Percentiles rank a stretch among this genome's conserved stretches.
These are phyloP conservation scores for Cryptus viduatorius DNA, from an alignment of 2,888 invertebrate genomes.

Conservation along the genomic window DNA sequence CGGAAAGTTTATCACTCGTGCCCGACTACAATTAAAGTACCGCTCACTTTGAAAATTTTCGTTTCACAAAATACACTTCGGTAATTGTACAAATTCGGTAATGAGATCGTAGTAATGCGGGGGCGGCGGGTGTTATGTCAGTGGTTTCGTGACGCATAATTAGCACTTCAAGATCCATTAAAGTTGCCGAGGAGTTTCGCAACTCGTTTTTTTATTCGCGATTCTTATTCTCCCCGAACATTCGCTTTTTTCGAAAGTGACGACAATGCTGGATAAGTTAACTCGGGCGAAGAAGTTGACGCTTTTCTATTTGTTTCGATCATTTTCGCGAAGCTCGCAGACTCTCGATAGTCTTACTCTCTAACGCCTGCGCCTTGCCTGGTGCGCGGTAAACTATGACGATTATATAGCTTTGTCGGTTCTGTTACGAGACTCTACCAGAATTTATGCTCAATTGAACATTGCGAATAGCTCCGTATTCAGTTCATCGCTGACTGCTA, in stretches of 20 bases:
- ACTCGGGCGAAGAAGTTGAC: neutral
- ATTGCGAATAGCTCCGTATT: conserved; percentile 34
- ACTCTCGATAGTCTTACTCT: neutral
- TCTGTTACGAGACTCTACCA: neutral
- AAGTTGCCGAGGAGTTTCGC: neutral
- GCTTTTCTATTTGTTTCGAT: neutral
- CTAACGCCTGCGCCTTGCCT: neutral
- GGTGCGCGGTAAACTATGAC: neutral
- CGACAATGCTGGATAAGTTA: neutral
- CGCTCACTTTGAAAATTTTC: neutral
- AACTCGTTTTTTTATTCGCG: neutral
- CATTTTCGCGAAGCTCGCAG: neutral
- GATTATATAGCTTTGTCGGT: neutral
- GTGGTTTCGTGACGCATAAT: neutral
- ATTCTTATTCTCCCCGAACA: neutral
- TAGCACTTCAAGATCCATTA: neutral
- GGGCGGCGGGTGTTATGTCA: too few relatives aligned
- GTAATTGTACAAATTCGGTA: neutral
- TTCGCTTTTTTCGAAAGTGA: neutral
- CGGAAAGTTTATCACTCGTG: conserved; percentile 7
- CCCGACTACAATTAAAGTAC: conserved; percentile 8
- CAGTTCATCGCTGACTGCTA: neutral
- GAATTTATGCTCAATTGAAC: conserved; percentile 43
- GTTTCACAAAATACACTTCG: neutral
- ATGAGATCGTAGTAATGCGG: neutral